phyloP scores from a whole-genome alignment of 2,797 vertebrate genomes.

The Falco berigora region DNA sequence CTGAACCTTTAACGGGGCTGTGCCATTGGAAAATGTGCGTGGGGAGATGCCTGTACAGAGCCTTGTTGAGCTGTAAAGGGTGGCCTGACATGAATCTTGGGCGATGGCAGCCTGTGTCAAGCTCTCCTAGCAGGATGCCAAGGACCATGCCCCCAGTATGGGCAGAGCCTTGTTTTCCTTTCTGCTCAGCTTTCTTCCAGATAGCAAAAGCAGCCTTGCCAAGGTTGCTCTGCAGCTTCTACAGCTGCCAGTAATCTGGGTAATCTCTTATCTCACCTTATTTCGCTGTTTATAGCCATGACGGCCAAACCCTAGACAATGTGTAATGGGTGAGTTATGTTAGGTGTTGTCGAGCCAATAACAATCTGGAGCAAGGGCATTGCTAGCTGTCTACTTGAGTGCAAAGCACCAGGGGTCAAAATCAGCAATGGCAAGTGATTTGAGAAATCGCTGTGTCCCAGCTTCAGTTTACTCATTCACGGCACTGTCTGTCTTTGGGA shows the following conservation, averaged over 20 bases:
- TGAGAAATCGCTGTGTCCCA: not conserved
- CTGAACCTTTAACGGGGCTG: not conserved
- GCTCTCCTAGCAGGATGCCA: not conserved
- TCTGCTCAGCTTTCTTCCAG: conserved; percentile 8
- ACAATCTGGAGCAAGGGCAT: not conserved
- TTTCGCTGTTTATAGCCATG: conserved; percentile 7
- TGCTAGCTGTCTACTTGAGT: not conserved
- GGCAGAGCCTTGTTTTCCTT: conserved; percentile 2
- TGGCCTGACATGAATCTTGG: not conserved
- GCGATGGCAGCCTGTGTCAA: not conserved
- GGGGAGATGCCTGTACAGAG: not conserved
- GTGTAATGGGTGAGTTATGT: conserved; percentile 54
- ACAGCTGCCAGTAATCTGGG: conserved; percentile 24
- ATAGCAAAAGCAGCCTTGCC: conserved; percentile 34
- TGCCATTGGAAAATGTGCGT: fast-evolving
- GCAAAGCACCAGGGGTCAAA: not conserved
- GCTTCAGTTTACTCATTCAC: not conserved
- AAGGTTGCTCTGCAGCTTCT: conserved; percentile 29
- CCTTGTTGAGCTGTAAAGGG: not conserved
- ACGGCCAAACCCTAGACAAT: conserved; percentile 8
- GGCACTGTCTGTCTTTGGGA: not conserved
- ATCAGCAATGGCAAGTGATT: not conserved
- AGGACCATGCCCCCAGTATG: not conserved
- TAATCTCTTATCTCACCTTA: conserved; percentile 40
- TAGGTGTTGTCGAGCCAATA: not conserved